phyloP scores from a whole-genome alignment of 2,797 vertebrate species.

The Cottoperca gobio region DNA sequence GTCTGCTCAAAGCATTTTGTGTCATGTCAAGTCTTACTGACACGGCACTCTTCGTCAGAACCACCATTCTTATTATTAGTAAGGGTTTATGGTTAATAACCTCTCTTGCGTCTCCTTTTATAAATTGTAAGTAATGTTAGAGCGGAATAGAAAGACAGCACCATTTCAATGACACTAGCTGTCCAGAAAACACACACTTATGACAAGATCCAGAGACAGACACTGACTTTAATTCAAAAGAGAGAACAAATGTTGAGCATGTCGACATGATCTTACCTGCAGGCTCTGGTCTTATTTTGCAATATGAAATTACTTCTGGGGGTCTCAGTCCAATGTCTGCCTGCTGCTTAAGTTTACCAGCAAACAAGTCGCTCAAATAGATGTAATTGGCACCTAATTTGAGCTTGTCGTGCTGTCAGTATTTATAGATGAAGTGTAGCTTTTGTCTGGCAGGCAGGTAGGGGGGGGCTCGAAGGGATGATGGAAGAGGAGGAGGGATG shows the following conservation, averaged over 20 bases:
- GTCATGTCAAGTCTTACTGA: conserved; percentile 57
- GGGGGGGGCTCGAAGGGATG: neutral
- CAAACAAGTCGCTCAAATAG: conserved; percentile 75
- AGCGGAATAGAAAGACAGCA: conserved; percentile 40
- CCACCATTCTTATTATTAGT: conserved; percentile 63
- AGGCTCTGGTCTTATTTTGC: conserved; percentile 53
- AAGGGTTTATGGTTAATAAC: conserved; percentile 61
- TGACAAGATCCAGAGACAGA: conserved; percentile 32
- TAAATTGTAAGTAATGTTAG: conserved; percentile 49
- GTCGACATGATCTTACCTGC: conserved; percentile 51
- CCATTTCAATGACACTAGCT: conserved; percentile 44
- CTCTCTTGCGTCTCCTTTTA: conserved; percentile 46
- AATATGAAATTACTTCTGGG: conserved; percentile 76
- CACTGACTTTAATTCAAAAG: conserved; percentile 49
- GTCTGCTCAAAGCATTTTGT: conserved; percentile 46
- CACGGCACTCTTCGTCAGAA: conserved; percentile 50
- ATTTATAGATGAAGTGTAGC: conserved; percentile 61
- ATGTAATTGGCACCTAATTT: conserved; percentile 81
- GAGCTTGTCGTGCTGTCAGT: conserved; percentile 70
- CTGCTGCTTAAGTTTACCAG: conserved; percentile 69
- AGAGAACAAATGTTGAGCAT: conserved; percentile 50
- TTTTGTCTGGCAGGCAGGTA: conserved; percentile 38
- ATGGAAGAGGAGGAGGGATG: conserved; percentile 3
- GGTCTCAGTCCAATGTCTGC: conserved; percentile 78
- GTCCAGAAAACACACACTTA: conserved; percentile 23